A percentile compares a stretch with the other conserved stretches of the same genome.
Conservation (phyloP, 2,888 invertebrate species). For the Polietes domitor region DNA sequence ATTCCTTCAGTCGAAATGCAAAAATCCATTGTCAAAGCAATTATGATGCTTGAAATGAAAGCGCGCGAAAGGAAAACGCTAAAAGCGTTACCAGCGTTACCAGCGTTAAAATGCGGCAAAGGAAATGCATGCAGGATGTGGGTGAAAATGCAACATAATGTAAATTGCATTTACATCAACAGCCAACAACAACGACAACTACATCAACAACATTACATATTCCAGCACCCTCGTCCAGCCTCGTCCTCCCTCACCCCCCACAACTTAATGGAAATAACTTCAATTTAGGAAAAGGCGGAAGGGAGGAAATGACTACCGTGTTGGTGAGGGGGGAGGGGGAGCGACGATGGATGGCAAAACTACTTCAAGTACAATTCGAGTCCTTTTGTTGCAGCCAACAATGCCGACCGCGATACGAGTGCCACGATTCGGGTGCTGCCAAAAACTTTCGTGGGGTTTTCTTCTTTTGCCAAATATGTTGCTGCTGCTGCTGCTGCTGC, state of each 20-base stretch:
- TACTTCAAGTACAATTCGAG: conserved; percentile 18
- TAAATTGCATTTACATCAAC: conserved; percentile 38
- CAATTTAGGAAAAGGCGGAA: conserved; percentile 19
- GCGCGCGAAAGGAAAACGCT: neutral
- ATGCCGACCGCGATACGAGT: neutral
- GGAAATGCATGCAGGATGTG: conserved; percentile 40
- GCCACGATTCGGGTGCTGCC: conserved; percentile 28
- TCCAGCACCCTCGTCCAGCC: neutral
- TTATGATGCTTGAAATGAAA: conserved; percentile 8
- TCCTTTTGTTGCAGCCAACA: neutral
- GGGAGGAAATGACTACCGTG: neutral
- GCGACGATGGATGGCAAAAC: neutral
- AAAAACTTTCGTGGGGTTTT: conserved; percentile 57
- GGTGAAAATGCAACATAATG: conserved; percentile 40
- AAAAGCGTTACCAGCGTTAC: conserved; percentile 23
- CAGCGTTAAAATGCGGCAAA: neutral
- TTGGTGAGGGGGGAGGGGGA: neutral
- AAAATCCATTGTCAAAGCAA: conserved; percentile 36
- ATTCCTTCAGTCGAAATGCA: conserved; percentile 15
- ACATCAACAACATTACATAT: neutral
- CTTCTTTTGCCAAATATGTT: neutral
- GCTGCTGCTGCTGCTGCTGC: neutral
- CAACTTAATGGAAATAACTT: conserved; percentile 21
- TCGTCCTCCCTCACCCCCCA: too few species aligned
- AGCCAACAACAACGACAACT: neutral